Base-by-base conservation (phyloP, 2,888 invertebrate genomes). In the Melinaea marsaeus region DNA sequence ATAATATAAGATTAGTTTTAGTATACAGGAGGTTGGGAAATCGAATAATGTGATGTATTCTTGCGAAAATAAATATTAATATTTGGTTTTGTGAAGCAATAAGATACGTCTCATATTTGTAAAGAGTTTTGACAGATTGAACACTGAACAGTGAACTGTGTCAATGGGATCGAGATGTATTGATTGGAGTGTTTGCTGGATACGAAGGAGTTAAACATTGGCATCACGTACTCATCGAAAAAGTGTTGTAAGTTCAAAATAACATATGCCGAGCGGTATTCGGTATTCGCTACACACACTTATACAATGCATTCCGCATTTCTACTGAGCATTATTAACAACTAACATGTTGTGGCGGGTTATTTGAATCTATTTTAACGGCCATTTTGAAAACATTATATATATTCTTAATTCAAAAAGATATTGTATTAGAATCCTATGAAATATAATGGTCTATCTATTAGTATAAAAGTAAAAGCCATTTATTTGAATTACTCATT, bases 221-320 rank as follows among this genome's bases (percentile, higher is more conserved):
- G 77, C 76, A 82, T 80, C 88, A 87, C 88, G 88, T 88, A 85
- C 81, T 83, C 88, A 84, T 88, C 81, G 81, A 84, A 84, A 81
- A 83, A 85, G 86, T 88, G 88, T 88, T 87, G 89, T 83, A 88
- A 86, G 85, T 80, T 77, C 83, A 88, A 88, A 87, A 88, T 88
- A 89, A 89, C 86, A 83, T 84, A 88, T 87, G 87, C 86, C 80
- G 75, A 78, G 83, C 80, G 76, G 85, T 83, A 73, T 83, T 83
- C 80, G 76, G 85, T 83, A 73, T 83, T 83, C 78, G 79, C 84
- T 88, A 85, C 83, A 86, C 88, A 89, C 84, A 86, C 87, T 90
- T 90, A 90, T 89, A 90, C 90, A 90, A 90, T 88, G 85, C 88
- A 89, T 90, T 90, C 90, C 90, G 90, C 90, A 88, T 90, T 90